Evolutionary conservation across 1,140 invertebrate genomes (phyloP).

Genomic region (Micrasema minimum): DNA sequence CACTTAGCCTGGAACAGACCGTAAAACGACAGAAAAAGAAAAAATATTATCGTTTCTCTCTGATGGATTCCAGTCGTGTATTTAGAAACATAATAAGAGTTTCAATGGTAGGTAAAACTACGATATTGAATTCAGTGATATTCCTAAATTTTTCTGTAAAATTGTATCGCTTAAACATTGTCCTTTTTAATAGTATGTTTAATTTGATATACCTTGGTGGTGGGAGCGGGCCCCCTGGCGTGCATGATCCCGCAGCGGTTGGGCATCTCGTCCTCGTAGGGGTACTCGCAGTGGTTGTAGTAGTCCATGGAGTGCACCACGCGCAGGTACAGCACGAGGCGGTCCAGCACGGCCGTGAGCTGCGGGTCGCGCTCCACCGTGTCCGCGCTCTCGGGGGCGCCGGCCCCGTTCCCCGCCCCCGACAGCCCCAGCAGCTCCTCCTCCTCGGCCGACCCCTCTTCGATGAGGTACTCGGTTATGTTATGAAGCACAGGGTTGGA

Average conservation of each 20-base stretch:
- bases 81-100: no score
- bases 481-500: constrained; percentile 96
- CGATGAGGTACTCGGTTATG: constrained; percentile 98
- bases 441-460: constrained; percentile 98
- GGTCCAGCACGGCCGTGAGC: constrained; percentile 77
- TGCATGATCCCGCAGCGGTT: constrained; percentile 99
- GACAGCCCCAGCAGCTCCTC: constrained; percentile 91
- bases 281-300: constrained; percentile 98
- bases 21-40: no score
- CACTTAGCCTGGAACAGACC: no score
- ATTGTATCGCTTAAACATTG: no score
- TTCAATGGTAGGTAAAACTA: no score
- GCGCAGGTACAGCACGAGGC: constrained; percentile 92
- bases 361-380: constrained; percentile 82
- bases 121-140: no score
- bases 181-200: no score
- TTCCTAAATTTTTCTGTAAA: no score
- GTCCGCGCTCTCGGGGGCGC: constrained; percentile 61
- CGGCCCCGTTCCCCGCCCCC: constrained; percentile 68
- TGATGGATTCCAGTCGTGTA: no score
- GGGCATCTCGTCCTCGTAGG: constrained; percentile 99
- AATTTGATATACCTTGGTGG: constrained; percentile 79
- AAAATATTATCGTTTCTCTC: no score
- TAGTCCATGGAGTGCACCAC: constrained; percentile 99
- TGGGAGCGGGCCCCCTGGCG: constrained; percentile 87